These are phyloP conservation scores for Indri indri DNA, from an alignment of 2,113 vertebrate genomes.

Conservation along the genomic window DNA sequence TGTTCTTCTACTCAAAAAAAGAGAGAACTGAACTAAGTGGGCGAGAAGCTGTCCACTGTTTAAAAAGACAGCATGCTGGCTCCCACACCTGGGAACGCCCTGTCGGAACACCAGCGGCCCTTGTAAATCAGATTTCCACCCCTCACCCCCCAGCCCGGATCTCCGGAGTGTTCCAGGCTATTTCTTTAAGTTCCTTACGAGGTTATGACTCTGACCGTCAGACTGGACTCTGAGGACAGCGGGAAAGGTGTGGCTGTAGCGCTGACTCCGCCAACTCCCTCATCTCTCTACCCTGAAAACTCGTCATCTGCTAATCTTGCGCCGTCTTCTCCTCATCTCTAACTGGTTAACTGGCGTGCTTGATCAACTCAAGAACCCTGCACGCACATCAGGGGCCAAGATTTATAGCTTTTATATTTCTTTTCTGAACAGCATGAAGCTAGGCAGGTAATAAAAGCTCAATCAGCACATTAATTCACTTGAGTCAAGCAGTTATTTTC, in stretches of 20 bases:
- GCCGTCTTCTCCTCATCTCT: background rate
- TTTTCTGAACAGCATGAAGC: background rate
- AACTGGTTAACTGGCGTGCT: background rate
- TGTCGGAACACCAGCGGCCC: background rate
- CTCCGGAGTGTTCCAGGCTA: background rate
- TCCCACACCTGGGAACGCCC: background rate
- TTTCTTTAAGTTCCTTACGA: background rate
- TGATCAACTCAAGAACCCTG: background rate
- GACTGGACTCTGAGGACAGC: background rate
- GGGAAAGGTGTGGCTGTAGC: background rate
- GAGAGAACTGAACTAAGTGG: background rate
- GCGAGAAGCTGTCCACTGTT: no score
- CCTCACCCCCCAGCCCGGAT: no score
- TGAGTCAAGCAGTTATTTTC: conserved; percentile 17
- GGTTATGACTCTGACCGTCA: background rate
- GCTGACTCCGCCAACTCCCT: background rate
- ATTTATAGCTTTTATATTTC: background rate
- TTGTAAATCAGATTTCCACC: background rate
- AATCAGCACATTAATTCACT: background rate
- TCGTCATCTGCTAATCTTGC: no score
- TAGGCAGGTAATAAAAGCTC: conserved; percentile 28
- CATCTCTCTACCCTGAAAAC: background rate
- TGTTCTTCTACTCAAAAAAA: background rate
- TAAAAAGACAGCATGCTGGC: background rate
- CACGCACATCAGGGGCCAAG: background rate